phyloP scores from a whole-genome alignment of 1,140 invertebrate genomes.

The Drosophila mojavensis region DNA sequence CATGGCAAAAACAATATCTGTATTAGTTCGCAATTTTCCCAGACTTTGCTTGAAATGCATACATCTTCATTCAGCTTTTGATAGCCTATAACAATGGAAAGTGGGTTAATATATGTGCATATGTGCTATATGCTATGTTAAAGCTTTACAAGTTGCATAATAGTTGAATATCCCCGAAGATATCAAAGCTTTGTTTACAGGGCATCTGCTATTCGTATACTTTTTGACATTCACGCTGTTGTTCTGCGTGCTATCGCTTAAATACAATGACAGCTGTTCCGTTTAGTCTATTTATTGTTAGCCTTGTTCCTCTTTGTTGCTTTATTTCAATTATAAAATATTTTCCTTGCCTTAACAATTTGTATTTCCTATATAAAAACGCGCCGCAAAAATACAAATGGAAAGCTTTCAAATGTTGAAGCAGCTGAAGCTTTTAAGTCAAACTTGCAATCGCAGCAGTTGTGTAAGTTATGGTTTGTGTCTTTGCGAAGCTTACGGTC shows the following conservation, averaged over 20 bases:
- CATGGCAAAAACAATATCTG: background rate
- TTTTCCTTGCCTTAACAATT: conserved; percentile 8
- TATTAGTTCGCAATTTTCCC: conserved; percentile 9
- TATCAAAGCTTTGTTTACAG: background rate
- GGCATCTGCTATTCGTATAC: background rate
- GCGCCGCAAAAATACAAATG: background rate
- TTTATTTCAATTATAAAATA: conserved; percentile 23
- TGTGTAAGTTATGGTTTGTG: conserved; percentile 19
- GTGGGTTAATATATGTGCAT: background rate
- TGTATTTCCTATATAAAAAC: conserved; percentile 32
- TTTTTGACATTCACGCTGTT: background rate
- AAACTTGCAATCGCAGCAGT: conserved; percentile 29
- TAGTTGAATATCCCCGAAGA: background rate
- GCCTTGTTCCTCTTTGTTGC: conserved; percentile 26
- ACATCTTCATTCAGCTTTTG: background rate
- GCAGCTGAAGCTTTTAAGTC: conserved; percentile 23
- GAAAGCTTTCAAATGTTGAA: conserved; percentile 6
- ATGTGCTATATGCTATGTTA: background rate
- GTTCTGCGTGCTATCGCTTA: background rate
- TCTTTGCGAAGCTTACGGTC: conserved; percentile 16
- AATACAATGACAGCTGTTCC: background rate
- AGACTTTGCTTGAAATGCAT: background rate
- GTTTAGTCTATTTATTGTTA: background rate
- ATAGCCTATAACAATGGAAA: background rate
- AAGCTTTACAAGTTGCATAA: background rate